Evolutionary conservation across 1,140 invertebrate species (phyloP).

Genomic region (Geopemphigus sp.): DNA sequence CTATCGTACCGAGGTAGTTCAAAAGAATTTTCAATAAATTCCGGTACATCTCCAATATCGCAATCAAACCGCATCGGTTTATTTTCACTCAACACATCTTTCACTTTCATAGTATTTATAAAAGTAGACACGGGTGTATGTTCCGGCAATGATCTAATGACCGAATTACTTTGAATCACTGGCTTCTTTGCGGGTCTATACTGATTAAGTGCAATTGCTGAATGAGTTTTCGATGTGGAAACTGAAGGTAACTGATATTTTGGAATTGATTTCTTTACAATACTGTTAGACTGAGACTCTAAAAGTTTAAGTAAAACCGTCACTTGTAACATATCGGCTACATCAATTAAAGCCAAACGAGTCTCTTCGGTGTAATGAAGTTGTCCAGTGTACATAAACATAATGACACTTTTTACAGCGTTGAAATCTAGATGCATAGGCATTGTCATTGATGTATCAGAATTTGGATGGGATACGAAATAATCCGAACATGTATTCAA

Average conservation of each 20-base stretch:
- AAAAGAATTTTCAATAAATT: slow-evolving; percentile 36
- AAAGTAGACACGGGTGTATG: slow-evolving; percentile 36
- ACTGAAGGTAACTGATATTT: background rate
- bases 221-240: slow-evolving; percentile 29
- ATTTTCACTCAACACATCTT: slow-evolving; percentile 42
- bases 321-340: slow-evolving; percentile 43
- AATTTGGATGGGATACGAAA: slow-evolving; percentile 33
- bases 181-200: slow-evolving; percentile 39
- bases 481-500: slow-evolving; percentile 44
- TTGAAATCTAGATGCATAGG: slow-evolving; percentile 31
- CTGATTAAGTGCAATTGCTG: slow-evolving; percentile 37
- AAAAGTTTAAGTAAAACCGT: slow-evolving; percentile 30
- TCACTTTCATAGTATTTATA: slow-evolving; percentile 44
- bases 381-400: slow-evolving; percentile 46
- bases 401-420: slow-evolving; percentile 29
- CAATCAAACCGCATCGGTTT: slow-evolving; percentile 45
- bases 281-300: background rate
- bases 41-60: slow-evolving; percentile 21
- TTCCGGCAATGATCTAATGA: slow-evolving; percentile 4
- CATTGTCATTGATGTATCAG: slow-evolving; percentile 37
- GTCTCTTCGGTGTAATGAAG: slow-evolving; percentile 24
- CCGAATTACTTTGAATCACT: background rate
- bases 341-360: slow-evolving; percentile 11
- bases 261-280: background rate
- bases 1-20: slow-evolving; percentile 28